Base-by-base conservation (phyloP, 2,797 vertebrate genomes). In the Chelon auratus region DNA sequence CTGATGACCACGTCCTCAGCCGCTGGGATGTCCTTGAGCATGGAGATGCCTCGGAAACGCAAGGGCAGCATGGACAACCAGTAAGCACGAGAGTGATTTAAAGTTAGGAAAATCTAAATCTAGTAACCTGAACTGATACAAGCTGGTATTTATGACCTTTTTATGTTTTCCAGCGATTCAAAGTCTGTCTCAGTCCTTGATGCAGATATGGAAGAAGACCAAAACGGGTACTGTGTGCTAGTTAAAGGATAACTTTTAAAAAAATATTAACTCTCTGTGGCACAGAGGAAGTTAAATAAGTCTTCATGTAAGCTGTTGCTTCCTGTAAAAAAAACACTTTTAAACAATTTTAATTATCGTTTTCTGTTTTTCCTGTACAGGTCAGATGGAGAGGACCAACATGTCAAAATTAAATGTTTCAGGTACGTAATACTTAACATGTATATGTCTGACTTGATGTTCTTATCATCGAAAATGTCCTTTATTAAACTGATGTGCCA, bases 361-460 rank as follows among this genome's bases (percentile, higher is more conserved):
- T 15, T 17, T 47, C 8, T 79, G n/a, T 68, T 60, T 76, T 22
- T 77, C 30, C 36, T 33, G 17, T 66, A 12, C 85, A 97, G 96
- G 92, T 95, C 93, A 66, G 96, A 97, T 89, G 95, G 91, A 73
- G 95, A 96, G 17, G 95, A 97, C 78, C 95, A 94, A 68, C 94
- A 96, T 61, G 86, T 93, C 62, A 97, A 96, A 95, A 93, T 96
- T 10, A 97, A 96, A 88, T 95, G 96, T 87, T 95, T 96, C 92
- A 96, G 96, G 96, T 97, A 93, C 24, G 24, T 26, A 26, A 26
- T 26, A 26, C 2, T 26, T 26, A 3, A 26, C 24, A 4, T 3
- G 24, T 26, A 26, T 26, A 26, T 26, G 4, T 26, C 24, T 26
- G 24, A 26, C 24, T 26, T 22, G 22, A 22, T 22, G 22, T 22